Conservation (phyloP, 37 sponge, comb jelly and placozoan species). For the Beroe forskalii region DNA sequence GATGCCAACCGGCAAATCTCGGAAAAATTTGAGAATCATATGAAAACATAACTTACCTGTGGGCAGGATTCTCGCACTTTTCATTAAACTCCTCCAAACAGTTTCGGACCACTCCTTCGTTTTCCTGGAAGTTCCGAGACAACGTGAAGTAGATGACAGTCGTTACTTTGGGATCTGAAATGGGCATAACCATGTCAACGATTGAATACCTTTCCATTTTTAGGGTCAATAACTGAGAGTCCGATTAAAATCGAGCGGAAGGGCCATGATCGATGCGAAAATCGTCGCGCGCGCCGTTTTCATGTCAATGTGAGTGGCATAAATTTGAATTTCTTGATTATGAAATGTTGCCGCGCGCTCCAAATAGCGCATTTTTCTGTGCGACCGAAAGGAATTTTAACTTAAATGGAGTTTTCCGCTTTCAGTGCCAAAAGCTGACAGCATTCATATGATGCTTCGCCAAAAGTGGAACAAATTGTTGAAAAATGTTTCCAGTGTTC, state of each 20-base stretch:
- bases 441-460: too few species aligned
- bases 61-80: slow-evolving; percentile 64
- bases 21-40: too few species aligned
- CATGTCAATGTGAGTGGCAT: not conserved
- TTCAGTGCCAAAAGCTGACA: too few species aligned
- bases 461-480: too few species aligned
- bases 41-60: slow-evolving; percentile 21
- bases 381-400: not conserved
- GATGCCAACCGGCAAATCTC: too few species aligned
- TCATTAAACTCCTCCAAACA: slow-evolving; percentile 60
- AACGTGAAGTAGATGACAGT: slow-evolving; percentile 52
- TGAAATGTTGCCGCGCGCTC: not conserved
- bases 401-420: too few species aligned
- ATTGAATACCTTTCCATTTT: too few species aligned
- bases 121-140: slow-evolving; percentile 42
- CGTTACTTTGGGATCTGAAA: slow-evolving; percentile 60
- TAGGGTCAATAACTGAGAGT: too few species aligned
- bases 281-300: not conserved
- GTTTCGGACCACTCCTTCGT: slow-evolving; percentile 48
- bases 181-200: too few species aligned
- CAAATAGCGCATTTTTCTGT: not conserved
- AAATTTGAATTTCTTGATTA: not conserved
- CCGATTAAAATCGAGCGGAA: too few species aligned
- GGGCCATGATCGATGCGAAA: too few species aligned
- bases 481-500: too few species aligned